Evolutionary conservation across 2,888 invertebrate genomes (phyloP), one percentile per base, ranked within the genome.

Genomic region (Phasia obesa): DNA sequence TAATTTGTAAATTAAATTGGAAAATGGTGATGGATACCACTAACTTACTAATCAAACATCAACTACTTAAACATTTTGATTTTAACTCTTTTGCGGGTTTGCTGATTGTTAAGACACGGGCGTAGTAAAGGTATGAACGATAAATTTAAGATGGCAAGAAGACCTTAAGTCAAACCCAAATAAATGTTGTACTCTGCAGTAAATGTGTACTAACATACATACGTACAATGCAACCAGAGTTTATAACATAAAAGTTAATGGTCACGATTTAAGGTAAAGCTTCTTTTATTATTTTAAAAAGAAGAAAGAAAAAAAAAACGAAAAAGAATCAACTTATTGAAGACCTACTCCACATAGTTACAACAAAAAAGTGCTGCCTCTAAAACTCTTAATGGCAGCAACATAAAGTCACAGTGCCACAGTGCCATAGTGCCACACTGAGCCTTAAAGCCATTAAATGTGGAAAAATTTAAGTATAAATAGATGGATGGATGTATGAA

Each of bases 201-300:
- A n/a, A n/a, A n/a, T n/a, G n/a, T n/a, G n/a, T 35, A 35, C 11
- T 35, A 35, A 42, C 42, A 11, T 23, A 23, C 2, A 53, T 5
- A 27, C 31, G 4, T n/a, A 75, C 38, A 60, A 42, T 53, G 7
- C 31, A 76, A 47, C 21, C 51, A 23, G 1, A 17, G 59, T 2
- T 47, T 53, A 27, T 7, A 65, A 19, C 19, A 57, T 74, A 81
- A 71, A 82, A 59, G 31, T 71, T 53, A 83, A 70, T 76, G 82
- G 80, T 84, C 85, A 85, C 85, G 85, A 84, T 82, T 81, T 71
- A n/a, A 47, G 51, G 7, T 78, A 73, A 59, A 84, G 71, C 84
- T 82, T 85, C 85, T 85, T 79, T 80, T 64, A 42, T 71, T 76
- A 47, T 51, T 55, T 53, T 27, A 25, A 23, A 23, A 60, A 38